phyloP scores from a whole-genome alignment of 2,113 vertebrate genomes.

The Illadopsis cleaveri region DNA sequence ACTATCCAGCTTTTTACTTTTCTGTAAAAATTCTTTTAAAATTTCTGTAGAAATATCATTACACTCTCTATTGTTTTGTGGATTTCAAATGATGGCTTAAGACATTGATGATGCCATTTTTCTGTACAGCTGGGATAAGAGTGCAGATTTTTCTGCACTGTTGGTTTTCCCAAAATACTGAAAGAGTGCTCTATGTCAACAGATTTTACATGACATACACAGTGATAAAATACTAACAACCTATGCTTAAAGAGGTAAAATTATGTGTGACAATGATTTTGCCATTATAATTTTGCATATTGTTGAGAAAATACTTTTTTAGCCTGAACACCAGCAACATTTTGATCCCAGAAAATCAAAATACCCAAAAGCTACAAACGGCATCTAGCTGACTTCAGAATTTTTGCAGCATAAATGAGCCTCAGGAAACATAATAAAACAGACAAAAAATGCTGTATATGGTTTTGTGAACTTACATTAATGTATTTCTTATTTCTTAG shows the following conservation, averaged over 20 bases:
- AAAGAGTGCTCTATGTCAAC: constrained; percentile 15
- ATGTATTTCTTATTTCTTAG: constrained; percentile 32
- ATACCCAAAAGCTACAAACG: background rate
- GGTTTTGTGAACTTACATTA: constrained; percentile 2
- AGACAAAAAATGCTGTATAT: constrained; percentile 11
- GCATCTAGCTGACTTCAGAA: background rate
- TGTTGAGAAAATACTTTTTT: constrained; percentile 37
- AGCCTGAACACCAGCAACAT: constrained; percentile 13
- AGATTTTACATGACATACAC: background rate
- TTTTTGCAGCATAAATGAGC: background rate
- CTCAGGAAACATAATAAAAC: constrained; percentile 11
- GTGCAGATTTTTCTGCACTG: constrained; percentile 14
- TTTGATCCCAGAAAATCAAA: background rate
- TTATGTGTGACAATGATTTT: constrained; percentile 49
- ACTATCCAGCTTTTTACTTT: background rate
- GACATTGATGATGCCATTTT: background rate
- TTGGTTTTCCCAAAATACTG: constrained; percentile 27
- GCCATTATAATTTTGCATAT: constrained; percentile 53
- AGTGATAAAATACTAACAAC: constrained; percentile 11
- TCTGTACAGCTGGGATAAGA: background rate
- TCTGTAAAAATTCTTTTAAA: background rate
- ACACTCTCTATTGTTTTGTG: background rate
- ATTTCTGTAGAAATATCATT: background rate
- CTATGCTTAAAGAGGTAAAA: constrained; percentile 43
- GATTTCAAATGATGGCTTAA: constrained; percentile 5